Base-by-base conservation (phyloP, 1,140 invertebrate genomes). In the Lepidotrigona ventralis region DNA sequence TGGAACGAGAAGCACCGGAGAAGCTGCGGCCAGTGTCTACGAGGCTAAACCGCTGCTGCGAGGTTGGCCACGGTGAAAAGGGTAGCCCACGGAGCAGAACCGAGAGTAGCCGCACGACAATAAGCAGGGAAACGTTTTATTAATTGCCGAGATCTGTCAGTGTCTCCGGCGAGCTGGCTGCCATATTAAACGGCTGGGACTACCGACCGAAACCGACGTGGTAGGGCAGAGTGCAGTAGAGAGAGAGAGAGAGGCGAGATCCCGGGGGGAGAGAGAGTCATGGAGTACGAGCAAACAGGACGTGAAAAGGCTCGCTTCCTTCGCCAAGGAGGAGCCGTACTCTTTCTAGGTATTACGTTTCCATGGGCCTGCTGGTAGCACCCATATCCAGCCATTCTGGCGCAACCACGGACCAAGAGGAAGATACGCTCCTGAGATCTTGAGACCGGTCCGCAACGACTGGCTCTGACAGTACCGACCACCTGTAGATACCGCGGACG, bases 131-230 rank as follows among this genome's bases (percentile, higher is more conserved):
- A 93, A 92, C 91, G 90, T 93, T 92, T 93, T 93, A 93, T 93
- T 93, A 93, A 93, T 93, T 93, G 90, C 91, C 83, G 84, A 92
- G 90, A 93, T 93, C 90, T 81, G 91, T 93, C 93, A 93, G 92
- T 93, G 93, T 93, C 93, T 90, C 86, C 80, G 84, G 75, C 68
- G 75, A 78, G 78, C 79, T 46, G 56, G 79, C 83, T 90, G 88
- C 90, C 90, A 92, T 91, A 93, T 93, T 92, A 91, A 90, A 92
- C 88, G 86, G 73, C 83, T 75, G 29, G 66, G 46, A 87, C 86
- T 89, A 89, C 86, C 85, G 80, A 91, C 90, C 90, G 82, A 91
- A 91, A 89, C 89, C 86, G 66, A 83, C 83, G 89, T 66, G 82
- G 82, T 80, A 84, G 88, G 39, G 84, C 87, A 86, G 53, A 66